Evolutionary conservation across 1,140 invertebrate genomes (phyloP), one percentile per base, ranked within the genome.

Genomic region (Nautilus pompilius): DNA sequence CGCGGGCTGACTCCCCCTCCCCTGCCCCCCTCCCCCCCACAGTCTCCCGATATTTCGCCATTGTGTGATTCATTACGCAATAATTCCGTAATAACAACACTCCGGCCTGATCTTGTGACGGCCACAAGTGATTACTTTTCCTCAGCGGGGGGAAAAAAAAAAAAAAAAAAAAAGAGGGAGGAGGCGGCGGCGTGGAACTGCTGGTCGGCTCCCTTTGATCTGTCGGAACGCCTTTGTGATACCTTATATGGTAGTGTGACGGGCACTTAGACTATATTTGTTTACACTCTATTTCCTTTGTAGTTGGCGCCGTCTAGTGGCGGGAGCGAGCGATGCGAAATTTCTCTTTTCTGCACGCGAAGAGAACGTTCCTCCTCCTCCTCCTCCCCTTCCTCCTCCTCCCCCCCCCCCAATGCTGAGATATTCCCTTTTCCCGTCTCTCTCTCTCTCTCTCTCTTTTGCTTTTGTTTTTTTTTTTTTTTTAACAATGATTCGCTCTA

Each of bases 141-240:
- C n/a, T n/a, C n/a, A n/a, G n/a, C n/a, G n/a, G n/a, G n/a, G n/a
- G n/a, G n/a, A n/a, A n/a, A n/a, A n/a, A n/a, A n/a, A n/a, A n/a
- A n/a, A n/a, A n/a, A n/a, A n/a, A n/a, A n/a, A n/a, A n/a, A n/a
- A n/a, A n/a, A n/a, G n/a, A n/a, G n/a, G n/a, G n/a, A n/a, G n/a
- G n/a, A n/a, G n/a, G n/a, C n/a, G n/a, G n/a, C n/a, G n/a, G n/a
- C n/a, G n/a, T n/a, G n/a, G n/a, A n/a, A n/a, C n/a, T 59, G 57
- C 64, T 68, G 55, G 51, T 63, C 65, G 48, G 65, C 55, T 61
- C 51, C 62, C 71, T 73, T 73, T 73, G 71, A 73, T 67, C 48
- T 74, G 56, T 70, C 63, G 70, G 66, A 64, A 70, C 67, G 66
- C 70, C 72, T 74, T 74, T 74, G 72, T 72, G 72, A 66, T 71